These are phyloP conservation scores for Antechinus stuartii DNA, from an alignment of 2,113 vertebrate genomes.

Conservation along the genomic window DNA sequence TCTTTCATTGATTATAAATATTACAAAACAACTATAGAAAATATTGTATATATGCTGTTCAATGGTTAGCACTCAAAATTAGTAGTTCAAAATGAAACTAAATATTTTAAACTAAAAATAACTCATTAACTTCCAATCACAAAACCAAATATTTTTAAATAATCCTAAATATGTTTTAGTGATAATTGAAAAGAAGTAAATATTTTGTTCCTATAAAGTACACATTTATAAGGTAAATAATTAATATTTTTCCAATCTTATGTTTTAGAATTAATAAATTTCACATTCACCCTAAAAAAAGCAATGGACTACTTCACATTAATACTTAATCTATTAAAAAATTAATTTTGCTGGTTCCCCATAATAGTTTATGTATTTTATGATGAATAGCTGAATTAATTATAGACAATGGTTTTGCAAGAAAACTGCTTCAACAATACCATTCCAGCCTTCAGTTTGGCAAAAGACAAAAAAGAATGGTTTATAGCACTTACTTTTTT, in stretches of 20 bases:
- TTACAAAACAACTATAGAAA: conserved; percentile 44
- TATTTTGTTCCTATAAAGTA: conserved; percentile 18
- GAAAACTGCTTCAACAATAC: background rate
- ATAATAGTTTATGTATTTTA: background rate
- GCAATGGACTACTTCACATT: background rate
- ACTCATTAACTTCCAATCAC: conserved; percentile 38
- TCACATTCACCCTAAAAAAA: background rate
- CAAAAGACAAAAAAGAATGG: background rate
- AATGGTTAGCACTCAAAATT: conserved; percentile 5
- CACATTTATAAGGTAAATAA: background rate
- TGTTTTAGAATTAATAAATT: conserved; percentile 21
- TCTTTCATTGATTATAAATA: conserved; percentile 33
- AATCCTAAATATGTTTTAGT: conserved; percentile 36
- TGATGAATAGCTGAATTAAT: background rate
- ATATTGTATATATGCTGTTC: background rate
- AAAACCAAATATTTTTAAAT: conserved; percentile 10
- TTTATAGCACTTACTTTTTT: conserved; percentile 93
- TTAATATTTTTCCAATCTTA: background rate
- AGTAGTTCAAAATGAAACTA: background rate
- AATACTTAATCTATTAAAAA: background rate
- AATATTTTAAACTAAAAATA: conserved; percentile 29
- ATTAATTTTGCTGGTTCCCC: background rate
- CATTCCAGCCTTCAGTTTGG: background rate
- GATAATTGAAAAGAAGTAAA: conserved; percentile 18
- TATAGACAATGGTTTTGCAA: background rate